A percentile compares a stretch with the other conserved stretches of the same genome.
These are phyloP conservation scores for Rhimphoctona megacephalus DNA, from an alignment of 2,888 invertebrate species.

Conservation along the genomic window DNA sequence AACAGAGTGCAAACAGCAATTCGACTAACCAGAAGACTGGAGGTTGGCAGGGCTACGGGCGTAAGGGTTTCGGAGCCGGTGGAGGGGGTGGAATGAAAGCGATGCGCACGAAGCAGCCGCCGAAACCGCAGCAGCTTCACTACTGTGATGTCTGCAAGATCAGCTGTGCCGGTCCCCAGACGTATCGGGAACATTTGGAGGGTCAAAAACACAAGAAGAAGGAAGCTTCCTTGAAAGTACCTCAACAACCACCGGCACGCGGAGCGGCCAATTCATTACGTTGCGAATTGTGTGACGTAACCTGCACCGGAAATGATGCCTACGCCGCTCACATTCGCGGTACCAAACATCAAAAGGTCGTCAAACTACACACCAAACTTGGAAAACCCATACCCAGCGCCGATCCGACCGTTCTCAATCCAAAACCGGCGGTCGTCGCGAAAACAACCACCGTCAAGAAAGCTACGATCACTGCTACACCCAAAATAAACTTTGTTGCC, in stretches of 20 bases:
- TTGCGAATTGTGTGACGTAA: conserved; percentile 99
- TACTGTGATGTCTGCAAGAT: conserved; percentile 99
- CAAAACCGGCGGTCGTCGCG: conserved; percentile 82
- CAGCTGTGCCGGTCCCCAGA: conserved; percentile 97
- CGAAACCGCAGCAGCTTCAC: conserved; percentile 96
- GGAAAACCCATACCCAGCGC: conserved; percentile 99
- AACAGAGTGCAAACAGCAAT: conserved; percentile 85
- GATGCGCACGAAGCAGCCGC: conserved; percentile 92
- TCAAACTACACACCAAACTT: conserved; percentile 97
- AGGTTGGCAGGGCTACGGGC: conserved; percentile 88
- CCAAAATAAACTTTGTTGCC: conserved; percentile 94
- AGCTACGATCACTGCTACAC: conserved; percentile 87
- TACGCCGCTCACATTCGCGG: conserved; percentile 99
- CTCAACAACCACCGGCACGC: conserved; percentile 85
- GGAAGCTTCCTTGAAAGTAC: conserved; percentile 93
- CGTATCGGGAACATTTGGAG: conserved; percentile 98
- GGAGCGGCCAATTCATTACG: conserved; percentile 91
- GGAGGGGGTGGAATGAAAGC: conserved; percentile 86
- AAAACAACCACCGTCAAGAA: conserved; percentile 81
- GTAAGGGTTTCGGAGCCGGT: conserved; percentile 86
- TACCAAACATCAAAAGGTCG: conserved; percentile 98
- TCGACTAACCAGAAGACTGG: conserved; percentile 85
- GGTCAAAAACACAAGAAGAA: conserved; percentile 99
- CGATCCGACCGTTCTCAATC: conserved; percentile 94
- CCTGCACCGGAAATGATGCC: conserved; percentile 99